phyloP scores from a whole-genome alignment of 2,888 invertebrate genomes.

The Drosophila nr. perissopoda region DNA sequence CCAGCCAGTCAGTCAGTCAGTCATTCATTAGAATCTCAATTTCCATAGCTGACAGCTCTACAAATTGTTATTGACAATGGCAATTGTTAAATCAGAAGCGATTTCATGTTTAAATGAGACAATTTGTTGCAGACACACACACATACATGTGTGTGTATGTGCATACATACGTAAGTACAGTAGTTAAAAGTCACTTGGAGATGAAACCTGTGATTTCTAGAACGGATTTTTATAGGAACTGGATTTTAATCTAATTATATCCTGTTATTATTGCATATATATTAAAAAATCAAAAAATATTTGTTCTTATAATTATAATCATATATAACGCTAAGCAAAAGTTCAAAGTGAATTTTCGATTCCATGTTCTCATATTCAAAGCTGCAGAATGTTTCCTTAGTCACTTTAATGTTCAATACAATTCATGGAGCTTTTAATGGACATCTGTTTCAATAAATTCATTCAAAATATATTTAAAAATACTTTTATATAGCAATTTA shows the following conservation, averaged over 20 bases:
- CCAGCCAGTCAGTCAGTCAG: constrained; percentile 49
- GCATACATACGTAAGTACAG: background rate
- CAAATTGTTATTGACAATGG: constrained; percentile 80
- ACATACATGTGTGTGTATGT: background rate
- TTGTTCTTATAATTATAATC: background rate
- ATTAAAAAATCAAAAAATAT: background rate
- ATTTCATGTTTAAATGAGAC: constrained; percentile 75
- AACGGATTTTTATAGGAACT: background rate
- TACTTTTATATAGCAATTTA: background rate
- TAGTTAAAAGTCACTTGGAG: background rate
- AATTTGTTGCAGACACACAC: constrained; percentile 37
- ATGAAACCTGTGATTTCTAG: background rate
- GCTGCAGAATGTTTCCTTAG: background rate
- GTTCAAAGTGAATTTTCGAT: background rate
- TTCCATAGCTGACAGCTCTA: constrained; percentile 65
- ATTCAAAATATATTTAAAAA: background rate
- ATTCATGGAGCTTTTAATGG: background rate
- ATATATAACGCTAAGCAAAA: background rate
- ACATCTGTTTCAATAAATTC: background rate
- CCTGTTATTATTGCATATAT: background rate
- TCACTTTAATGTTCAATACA: too few relatives aligned
- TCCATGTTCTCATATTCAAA: background rate
- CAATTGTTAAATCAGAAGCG: constrained; percentile 81
- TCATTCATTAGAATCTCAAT: constrained; percentile 78
- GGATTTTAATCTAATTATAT: too few relatives aligned